Evolutionary conservation across 2,888 invertebrate genomes (phyloP).

Genomic region (Ganaspis brasiliensis): DNA sequence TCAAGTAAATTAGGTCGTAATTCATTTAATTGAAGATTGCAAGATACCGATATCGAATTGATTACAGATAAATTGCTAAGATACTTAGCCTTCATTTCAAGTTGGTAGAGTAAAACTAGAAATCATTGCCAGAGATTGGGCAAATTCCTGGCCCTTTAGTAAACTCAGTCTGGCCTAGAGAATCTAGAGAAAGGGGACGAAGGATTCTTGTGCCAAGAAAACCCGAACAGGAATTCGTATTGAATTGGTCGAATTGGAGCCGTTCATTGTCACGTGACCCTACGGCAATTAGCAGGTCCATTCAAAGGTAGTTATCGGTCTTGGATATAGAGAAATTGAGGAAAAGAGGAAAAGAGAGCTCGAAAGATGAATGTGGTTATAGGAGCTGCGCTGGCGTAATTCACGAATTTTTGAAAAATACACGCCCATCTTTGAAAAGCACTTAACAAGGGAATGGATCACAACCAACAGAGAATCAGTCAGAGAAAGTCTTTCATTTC

Average conservation of each 20-base stretch:
- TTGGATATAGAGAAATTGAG: slow-evolving; percentile 51
- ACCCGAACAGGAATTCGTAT: slow-evolving; percentile 50
- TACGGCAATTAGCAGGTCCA: slow-evolving; percentile 67
- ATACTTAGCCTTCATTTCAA: slow-evolving; percentile 25
- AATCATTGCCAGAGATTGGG: slow-evolving; percentile 36
- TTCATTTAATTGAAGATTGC: slow-evolving; percentile 5
- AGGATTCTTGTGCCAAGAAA: slow-evolving; percentile 43
- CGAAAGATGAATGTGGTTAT: slow-evolving; percentile 47
- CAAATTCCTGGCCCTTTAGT: slow-evolving; percentile 32
- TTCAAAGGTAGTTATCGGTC: slow-evolving; percentile 61
- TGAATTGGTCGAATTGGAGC: slow-evolving; percentile 62
- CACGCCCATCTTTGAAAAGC: slow-evolving; percentile 59
- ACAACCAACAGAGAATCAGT: slow-evolving; percentile 44
- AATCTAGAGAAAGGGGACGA: background rate
- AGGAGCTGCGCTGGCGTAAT: slow-evolving; percentile 35
- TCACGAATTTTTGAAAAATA: slow-evolving; percentile 63
- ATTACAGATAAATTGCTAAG: slow-evolving; percentile 33
- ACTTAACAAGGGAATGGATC: slow-evolving; percentile 43
- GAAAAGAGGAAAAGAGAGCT: slow-evolving; percentile 53
- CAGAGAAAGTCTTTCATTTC: slow-evolving; percentile 55
- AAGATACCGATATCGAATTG: slow-evolving; percentile 5
- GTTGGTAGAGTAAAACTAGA: slow-evolving; percentile 13
- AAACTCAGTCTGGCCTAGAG: slow-evolving; percentile 50
- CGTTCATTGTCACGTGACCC: slow-evolving; percentile 67
- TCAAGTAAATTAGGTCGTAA: slow-evolving; percentile 8